Evolutionary conservation across 30 jellyfish, hydroid and myxozoan species (phyloP).

Genomic region (Hydractinia symbiolongicarpus): DNA sequence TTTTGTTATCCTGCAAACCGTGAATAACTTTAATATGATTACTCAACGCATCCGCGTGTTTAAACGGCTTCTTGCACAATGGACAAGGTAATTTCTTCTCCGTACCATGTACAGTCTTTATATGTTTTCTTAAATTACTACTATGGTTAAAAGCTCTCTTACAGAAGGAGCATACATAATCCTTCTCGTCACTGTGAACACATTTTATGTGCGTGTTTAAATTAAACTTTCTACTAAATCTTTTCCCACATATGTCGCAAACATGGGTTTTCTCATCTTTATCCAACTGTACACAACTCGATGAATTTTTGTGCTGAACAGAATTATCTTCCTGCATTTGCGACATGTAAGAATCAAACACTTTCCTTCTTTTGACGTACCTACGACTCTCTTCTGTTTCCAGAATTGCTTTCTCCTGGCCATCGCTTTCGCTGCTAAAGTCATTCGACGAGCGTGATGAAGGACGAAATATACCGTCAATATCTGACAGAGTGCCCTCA

Average conservation of each 20-base stretch:
- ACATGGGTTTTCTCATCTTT: not conserved
- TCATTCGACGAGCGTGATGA: conserved; percentile 20
- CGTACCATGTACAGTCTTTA: conserved; percentile 17
- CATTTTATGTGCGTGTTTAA: conserved; percentile 23
- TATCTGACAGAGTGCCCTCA: not conserved
- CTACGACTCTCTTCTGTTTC: not conserved
- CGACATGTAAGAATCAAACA: not conserved
- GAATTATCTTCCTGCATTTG: not conserved
- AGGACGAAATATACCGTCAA: conserved; percentile 1
- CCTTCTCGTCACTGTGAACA: conserved; percentile 26
- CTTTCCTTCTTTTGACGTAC: not conserved
- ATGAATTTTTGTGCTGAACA: not conserved
- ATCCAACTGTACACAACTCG: not conserved
- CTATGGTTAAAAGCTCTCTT: conserved; percentile 26
- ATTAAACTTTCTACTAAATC: conserved; percentile 21
- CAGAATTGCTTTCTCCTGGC: conserved; percentile 7
- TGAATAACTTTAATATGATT: conserved; percentile 11
- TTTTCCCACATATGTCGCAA: conserved; percentile 15
- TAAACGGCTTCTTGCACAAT: conserved; percentile 13
- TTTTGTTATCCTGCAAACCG: not conserved
- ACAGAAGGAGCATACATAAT: conserved; percentile 19
- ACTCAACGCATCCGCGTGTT: conserved; percentile 15
- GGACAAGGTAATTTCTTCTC: conserved; percentile 15
- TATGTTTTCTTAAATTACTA: conserved; percentile 18
- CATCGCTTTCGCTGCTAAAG: conserved; percentile 17